Conservation (phyloP, 2,113 vertebrate genomes). For the Meles meles region DNA sequence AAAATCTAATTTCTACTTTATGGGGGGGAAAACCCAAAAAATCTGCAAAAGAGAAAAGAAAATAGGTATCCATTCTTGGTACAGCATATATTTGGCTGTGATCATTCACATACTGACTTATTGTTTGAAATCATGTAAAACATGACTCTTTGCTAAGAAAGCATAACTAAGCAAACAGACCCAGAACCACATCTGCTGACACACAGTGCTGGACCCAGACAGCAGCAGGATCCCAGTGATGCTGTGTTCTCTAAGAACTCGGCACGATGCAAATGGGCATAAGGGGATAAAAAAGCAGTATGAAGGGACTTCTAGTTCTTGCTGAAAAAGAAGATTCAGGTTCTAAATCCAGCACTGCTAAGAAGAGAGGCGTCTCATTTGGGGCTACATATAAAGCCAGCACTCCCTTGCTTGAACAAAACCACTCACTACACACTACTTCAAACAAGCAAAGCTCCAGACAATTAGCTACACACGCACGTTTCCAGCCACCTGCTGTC, state of each 20-base stretch:
- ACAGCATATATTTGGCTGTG: not conserved
- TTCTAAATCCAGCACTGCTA: not conserved
- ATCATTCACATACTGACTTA: constrained; percentile 8
- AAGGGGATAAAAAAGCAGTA: not conserved
- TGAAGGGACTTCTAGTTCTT: constrained; percentile 9
- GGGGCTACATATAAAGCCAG: not conserved
- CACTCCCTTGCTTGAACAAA: not conserved
- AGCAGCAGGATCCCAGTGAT: not conserved
- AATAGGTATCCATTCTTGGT: not conserved
- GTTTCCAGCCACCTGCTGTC: not conserved
- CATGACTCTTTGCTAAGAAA: not conserved
- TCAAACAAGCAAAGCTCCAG: constrained; percentile 33
- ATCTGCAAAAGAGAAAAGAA: not conserved
- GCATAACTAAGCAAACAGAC: not conserved
- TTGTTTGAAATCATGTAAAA: not conserved
- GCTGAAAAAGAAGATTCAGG: constrained; percentile 11
- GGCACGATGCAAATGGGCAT: not conserved
- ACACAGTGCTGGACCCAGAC: not conserved
- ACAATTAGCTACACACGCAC: not conserved
- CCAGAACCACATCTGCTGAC: not conserved
- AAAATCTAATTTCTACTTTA: not conserved
- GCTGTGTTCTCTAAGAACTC: constrained; percentile 1
- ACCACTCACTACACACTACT: not conserved
- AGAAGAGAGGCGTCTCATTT: constrained; percentile 12
- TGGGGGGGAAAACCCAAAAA: not conserved